phyloP scores from a whole-genome alignment of 2,888 invertebrate species.

The Caenorhabditis zanzibari region DNA sequence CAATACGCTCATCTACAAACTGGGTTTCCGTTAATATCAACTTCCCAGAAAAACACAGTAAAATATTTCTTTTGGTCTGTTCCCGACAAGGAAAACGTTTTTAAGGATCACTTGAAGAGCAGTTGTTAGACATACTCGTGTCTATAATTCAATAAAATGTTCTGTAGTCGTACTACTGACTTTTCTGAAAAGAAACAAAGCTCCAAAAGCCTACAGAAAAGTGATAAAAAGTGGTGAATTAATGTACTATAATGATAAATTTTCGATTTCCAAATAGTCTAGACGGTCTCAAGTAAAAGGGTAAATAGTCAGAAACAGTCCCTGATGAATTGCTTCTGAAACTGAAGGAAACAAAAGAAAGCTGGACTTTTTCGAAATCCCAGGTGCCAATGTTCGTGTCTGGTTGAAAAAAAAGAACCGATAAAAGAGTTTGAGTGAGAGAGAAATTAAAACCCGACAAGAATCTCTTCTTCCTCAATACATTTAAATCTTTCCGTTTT shows the following conservation, averaged over 20 bases:
- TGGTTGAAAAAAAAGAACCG: constrained; percentile 3
- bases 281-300: constrained; percentile 12
- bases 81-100: constrained; percentile 11
- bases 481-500: background rate
- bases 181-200: background rate
- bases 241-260: background rate
- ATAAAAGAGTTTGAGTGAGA: background rate
- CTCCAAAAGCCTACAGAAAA: background rate
- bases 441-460: constrained; percentile 12
- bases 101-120: constrained; percentile 20
- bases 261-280: constrained; percentile 20
- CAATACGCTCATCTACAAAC: background rate
- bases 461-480: constrained; percentile 8
- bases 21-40: background rate
- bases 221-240: background rate
- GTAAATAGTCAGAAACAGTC: background rate
- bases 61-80: constrained; percentile 1
- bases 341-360: background rate
- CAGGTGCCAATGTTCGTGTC: constrained; percentile 8
- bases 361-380: constrained; percentile 1
- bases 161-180: constrained; percentile 18
- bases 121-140: constrained; percentile 19
- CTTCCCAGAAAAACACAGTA: background rate
- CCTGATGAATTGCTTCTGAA: background rate
- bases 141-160: constrained; percentile 21